Conservation (phyloP, 2,797 vertebrate genomes). For the Mormyrops boulengeri region DNA sequence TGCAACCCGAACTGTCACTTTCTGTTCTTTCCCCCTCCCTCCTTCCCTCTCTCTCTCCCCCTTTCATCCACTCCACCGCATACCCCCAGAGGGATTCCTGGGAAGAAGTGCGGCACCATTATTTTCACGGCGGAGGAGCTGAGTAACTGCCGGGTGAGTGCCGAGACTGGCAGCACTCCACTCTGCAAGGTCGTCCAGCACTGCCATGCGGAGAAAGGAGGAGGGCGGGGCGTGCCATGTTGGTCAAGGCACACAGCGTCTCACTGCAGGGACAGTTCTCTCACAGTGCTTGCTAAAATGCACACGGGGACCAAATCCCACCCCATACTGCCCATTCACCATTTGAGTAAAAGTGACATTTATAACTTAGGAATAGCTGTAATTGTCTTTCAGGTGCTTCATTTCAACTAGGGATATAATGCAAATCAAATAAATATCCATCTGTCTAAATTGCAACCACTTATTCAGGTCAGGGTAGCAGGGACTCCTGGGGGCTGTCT, state of each 20-base stretch:
- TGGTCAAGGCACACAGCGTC: neutral
- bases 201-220: neutral
- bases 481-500: neutral
- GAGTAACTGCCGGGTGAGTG: conserved; percentile 90
- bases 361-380: neutral
- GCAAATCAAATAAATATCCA: neutral
- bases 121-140: conserved; percentile 81
- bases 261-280: neutral
- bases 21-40: conserved; percentile 18
- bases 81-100: conserved; percentile 61
- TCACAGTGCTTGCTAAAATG: neutral
- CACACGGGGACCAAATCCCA: neutral
- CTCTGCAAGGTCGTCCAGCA: neutral
- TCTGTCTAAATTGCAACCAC: neutral
- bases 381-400: neutral
- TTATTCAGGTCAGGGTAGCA: neutral
- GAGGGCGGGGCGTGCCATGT: neutral
- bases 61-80: neutral
- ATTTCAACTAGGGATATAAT: neutral
- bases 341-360: neutral
- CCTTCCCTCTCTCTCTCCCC: conserved; percentile 16
- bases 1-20: conserved; percentile 37
- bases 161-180: neutral
- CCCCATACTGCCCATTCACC: neutral
- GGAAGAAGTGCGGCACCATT: conserved; percentile 70